Conservation (phyloP, 1,140 invertebrate species). For the Bathynomus jamesi region DNA sequence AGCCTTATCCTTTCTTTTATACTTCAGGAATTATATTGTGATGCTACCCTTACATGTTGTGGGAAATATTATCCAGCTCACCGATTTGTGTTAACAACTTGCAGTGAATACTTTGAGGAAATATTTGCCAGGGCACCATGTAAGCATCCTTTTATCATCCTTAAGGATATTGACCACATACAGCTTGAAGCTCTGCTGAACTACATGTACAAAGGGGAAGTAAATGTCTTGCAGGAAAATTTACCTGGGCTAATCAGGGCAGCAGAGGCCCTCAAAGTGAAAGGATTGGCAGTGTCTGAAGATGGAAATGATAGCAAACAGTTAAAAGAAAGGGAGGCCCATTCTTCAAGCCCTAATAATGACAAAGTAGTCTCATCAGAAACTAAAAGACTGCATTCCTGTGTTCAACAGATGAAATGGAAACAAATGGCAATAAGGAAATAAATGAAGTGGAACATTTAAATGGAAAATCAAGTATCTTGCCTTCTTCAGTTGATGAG, state of each 20-base stretch:
- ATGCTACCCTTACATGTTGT: constrained; percentile 10
- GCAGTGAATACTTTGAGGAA: constrained; percentile 11
- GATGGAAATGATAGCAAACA: too few relatives aligned
- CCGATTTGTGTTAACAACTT: constrained; percentile 14
- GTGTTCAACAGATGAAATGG: too few relatives aligned
- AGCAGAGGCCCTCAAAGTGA: constrained; percentile 13
- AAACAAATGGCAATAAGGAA: too few relatives aligned
- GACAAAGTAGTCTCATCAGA: too few relatives aligned
- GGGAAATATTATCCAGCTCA: constrained; percentile 16
- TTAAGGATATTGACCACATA: constrained; percentile 4
- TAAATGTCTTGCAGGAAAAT: constrained; percentile 11
- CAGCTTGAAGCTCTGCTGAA: constrained; percentile 14
- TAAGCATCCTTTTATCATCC: constrained; percentile 14
- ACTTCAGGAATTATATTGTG: constrained; percentile 13
- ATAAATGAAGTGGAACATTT: too few relatives aligned
- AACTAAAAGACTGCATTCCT: too few relatives aligned
- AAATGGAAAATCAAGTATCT: too few relatives aligned
- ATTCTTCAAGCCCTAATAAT: too few relatives aligned
- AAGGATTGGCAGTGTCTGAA: constrained; percentile 25
- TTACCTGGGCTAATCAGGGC: constrained; percentile 9
- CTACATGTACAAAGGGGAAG: constrained; percentile 17
- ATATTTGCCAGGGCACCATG: constrained; percentile 16
- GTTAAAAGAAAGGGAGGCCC: too few relatives aligned
- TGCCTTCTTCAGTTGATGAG: too few relatives aligned
- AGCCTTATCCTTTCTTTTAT: too few relatives aligned